Base-by-base conservation (phyloP, 2,888 invertebrate genomes). In the Pyrrhosoma nymphula region DNA sequence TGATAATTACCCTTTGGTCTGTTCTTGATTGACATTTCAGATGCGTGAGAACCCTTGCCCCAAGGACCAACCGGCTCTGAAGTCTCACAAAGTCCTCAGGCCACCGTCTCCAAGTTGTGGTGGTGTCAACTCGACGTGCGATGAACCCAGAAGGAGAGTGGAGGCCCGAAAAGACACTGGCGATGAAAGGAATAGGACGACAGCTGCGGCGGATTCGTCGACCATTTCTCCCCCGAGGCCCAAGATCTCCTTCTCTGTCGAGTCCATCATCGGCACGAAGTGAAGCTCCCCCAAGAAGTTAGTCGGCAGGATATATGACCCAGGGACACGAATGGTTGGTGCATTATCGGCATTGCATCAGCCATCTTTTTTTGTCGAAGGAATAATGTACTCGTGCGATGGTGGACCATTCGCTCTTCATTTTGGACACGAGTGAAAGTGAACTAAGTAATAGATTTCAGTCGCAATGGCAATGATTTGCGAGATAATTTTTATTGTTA, bases 261-360 rank as follows among this genome's bases (percentile, higher is more conserved):
- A 98, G 96, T 98, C 98, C n/a, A 98, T 98, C 95, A 98, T 98
- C 96, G 98, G 98, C n/a, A 97, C 97, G 63, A 97, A 97, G 96
- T 97, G 97, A 96, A 56, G 39, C 16, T 20, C 0, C 10, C 91
- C 23, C 14, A 8, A 0, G 23, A 47, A 93, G 47, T 60, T 91
- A 20, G 26, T n/a, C n/a, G n/a, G n/a, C 82, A 12, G 82, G 35
- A 82, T n/a, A 12, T 26, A 20, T 60, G n/a, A n/a, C 69, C 20
- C 12, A 26, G 14, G 16, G 82, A 82, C 35, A 18, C 26, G 16
- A 82, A 16, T 82, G 30, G 16, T 82, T 82, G 82, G 35, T 82
- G 82, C 30, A 18, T 35, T 26, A 30, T 4, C 14, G 35, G 35
- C 6, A 35, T 35, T 82, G 30, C 82, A 82, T 35, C 10, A 35